These are phyloP conservation scores for Gila orcuttii DNA, from an alignment of 2,113 vertebrate species.

Conservation along the genomic window DNA sequence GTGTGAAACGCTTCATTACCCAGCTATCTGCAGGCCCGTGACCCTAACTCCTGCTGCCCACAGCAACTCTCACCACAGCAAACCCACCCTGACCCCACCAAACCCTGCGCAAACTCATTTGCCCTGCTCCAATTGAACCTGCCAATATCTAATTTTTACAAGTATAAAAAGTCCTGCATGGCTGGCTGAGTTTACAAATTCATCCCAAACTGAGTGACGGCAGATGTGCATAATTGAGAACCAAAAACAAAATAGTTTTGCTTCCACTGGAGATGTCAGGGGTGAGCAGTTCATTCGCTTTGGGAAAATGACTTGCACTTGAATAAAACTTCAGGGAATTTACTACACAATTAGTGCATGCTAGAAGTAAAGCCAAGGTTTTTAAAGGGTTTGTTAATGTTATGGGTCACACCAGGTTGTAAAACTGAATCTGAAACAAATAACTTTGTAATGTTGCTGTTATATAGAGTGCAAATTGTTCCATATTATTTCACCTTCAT, in stretches of 20 bases:
- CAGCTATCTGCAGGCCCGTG: slow-evolving; percentile 69
- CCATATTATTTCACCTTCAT: neutral
- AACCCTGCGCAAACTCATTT: slow-evolving; percentile 41
- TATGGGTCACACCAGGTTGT: neutral
- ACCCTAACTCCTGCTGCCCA: slow-evolving; percentile 69
- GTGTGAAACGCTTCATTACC: slow-evolving; percentile 78
- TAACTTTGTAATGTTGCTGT: neutral
- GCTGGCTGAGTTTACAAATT: neutral
- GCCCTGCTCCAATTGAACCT: slow-evolving; percentile 41
- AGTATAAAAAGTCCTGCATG: neutral
- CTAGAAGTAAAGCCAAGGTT: neutral
- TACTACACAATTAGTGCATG: neutral
- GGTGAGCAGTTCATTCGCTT: neutral
- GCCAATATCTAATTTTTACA: slow-evolving; percentile 29
- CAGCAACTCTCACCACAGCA: slow-evolving; percentile 50
- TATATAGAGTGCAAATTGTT: neutral
- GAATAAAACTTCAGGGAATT: slow-evolving; percentile 15
- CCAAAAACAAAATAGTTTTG: neutral
- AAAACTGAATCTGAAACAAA: neutral
- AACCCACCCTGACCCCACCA: slow-evolving; percentile 55
- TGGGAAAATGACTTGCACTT: slow-evolving; percentile 9
- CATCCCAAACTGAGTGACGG: neutral
- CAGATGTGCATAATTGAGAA: neutral
- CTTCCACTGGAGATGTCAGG: neutral
- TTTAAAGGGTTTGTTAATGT: neutral